These are phyloP conservation scores for Philereme transversata DNA, from an alignment of 2,888 invertebrate genomes.

Conservation along the genomic window DNA sequence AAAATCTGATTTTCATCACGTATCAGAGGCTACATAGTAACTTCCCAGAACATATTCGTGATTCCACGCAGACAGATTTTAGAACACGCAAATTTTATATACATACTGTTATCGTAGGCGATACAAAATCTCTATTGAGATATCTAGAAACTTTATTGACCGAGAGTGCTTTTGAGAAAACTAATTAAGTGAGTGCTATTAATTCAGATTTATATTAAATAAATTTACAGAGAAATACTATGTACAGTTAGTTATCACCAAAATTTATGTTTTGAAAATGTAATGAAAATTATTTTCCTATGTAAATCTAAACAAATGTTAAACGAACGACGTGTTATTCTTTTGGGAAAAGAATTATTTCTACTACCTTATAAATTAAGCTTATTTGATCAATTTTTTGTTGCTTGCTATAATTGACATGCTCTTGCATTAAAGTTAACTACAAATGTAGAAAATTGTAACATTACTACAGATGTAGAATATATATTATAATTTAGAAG, in stretches of 20 bases:
- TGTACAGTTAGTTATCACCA: conserved; percentile 47
- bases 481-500: conserved; percentile 3
- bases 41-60: conserved; percentile 29
- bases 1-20: conserved; percentile 67
- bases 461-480: conserved; percentile 19
- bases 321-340: conserved; percentile 71
- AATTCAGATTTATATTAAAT: conserved; percentile 38
- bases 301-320: conserved; percentile 43
- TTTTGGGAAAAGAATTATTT: conserved; percentile 81
- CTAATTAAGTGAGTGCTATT: conserved; percentile 61
- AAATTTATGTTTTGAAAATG: conserved; percentile 59
- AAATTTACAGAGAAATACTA: conserved; percentile 34
- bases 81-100: conserved; percentile 26
- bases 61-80: conserved; percentile 36
- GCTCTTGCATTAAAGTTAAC: conserved; percentile 12
- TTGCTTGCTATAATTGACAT: conserved; percentile 12
- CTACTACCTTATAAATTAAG: conserved; percentile 66
- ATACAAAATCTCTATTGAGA: conserved; percentile 45
- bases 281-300: conserved; percentile 57
- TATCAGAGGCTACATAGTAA: conserved; percentile 42
- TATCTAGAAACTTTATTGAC: conserved; percentile 48
- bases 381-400: conserved; percentile 44
- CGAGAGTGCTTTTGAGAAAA: conserved; percentile 74
- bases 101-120: conserved; percentile 22
- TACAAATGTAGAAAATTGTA: conserved; percentile 11